phyloP scores from a whole-genome alignment of 1,140 invertebrate genomes.

The Choristoneura fumiferana region DNA sequence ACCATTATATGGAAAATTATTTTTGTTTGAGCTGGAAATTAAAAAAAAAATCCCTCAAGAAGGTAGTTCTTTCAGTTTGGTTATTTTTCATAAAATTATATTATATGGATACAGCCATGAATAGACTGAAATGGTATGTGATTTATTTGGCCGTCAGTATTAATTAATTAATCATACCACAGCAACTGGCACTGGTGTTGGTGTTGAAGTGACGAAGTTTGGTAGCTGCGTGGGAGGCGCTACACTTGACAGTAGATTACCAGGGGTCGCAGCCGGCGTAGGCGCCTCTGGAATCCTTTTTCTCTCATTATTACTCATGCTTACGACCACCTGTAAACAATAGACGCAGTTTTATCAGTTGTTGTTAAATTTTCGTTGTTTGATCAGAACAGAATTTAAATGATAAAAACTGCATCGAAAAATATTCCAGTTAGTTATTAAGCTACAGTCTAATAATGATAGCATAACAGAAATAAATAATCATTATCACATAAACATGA shows the following conservation, averaged over 20 bases:
- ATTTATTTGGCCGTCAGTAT: background rate
- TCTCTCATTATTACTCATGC: slow-evolving; percentile 57
- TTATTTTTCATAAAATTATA: no score
- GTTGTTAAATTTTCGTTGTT: no score
- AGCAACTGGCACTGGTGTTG: slow-evolving; percentile 25
- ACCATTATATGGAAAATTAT: no score
- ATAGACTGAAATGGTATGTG: no score
- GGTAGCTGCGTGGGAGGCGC: slow-evolving; percentile 80
- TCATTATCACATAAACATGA: slow-evolving; percentile 1
- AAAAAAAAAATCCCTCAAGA: no score
- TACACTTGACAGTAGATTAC: slow-evolving; percentile 79
- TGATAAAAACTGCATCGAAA: background rate
- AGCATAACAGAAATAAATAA: background rate
- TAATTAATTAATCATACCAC: background rate
- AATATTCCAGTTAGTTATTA: background rate
- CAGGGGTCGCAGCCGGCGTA: slow-evolving; percentile 43
- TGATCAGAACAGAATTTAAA: no score
- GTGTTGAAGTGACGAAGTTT: slow-evolving; percentile 73
- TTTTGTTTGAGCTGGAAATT: no score
- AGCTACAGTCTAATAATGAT: background rate
- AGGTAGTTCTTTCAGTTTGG: no score
- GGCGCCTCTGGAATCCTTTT: slow-evolving; percentile 59
- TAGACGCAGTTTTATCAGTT: no score
- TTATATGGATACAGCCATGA: no score
- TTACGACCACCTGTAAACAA: slow-evolving; percentile 14